Conservation (phyloP, 2,888 invertebrate genomes). For the Rhorus exstirpatorius region DNA sequence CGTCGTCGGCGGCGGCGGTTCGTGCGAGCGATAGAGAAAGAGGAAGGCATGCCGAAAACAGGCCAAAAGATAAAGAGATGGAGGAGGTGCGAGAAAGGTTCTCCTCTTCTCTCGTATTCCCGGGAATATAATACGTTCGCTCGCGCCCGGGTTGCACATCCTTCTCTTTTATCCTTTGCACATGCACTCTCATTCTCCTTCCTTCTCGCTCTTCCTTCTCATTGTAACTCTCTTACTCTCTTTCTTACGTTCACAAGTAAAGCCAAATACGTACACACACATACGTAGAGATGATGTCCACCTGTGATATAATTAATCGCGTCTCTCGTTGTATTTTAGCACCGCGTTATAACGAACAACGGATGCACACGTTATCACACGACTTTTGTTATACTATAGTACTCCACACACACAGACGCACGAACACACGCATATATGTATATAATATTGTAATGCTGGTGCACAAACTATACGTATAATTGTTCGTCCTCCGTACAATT, state of each 20-base stretch:
- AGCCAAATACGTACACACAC: constrained; percentile 20
- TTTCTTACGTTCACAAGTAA: constrained; percentile 11
- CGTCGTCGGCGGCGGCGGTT: constrained; percentile 20
- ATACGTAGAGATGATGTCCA: constrained; percentile 27
- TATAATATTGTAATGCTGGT: constrained; percentile 26
- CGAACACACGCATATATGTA: neutral
- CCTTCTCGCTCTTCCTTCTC: constrained; percentile 1
- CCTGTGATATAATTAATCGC: constrained; percentile 56
- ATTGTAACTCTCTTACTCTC: neutral
- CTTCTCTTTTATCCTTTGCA: constrained; percentile 9
- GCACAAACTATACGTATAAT: constrained; percentile 18
- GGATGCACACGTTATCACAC: constrained; percentile 49
- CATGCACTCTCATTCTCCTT: neutral
- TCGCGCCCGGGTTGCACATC: constrained; percentile 45
- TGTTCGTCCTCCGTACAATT: constrained; percentile 54
- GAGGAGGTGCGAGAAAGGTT: constrained; percentile 67
- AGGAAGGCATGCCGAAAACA: constrained; percentile 41
- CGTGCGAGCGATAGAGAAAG: constrained; percentile 20
- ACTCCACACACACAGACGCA: neutral
- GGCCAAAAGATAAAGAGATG: constrained; percentile 59
- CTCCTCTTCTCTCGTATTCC: constrained; percentile 66
- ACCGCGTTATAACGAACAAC: constrained; percentile 36
- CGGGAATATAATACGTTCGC: constrained; percentile 68
- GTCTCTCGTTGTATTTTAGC: constrained; percentile 32
- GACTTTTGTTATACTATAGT: constrained; percentile 33